Evolutionary conservation across 2,113 vertebrate species (phyloP), one percentile per base, ranked within the genome.

Genomic region (Anser brachyrhynchus): DNA sequence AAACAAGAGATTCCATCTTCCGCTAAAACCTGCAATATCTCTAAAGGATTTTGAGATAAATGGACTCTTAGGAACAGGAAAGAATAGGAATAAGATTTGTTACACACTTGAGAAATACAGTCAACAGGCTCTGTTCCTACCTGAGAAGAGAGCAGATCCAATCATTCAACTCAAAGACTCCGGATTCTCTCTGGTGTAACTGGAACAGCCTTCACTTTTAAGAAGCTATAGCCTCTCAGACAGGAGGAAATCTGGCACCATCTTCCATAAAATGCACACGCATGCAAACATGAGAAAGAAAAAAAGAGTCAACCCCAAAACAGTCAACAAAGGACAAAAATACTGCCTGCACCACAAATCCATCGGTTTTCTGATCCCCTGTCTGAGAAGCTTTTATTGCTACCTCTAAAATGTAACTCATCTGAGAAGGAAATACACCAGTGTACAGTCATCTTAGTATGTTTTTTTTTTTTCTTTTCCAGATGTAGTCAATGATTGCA

Each of bases 281-380:
- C 1, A 6, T 0, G 1, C 31, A 19, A 37, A 25, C 2, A 8
- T 15, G 25, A 51, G 73, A 54, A 41, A 8, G 12, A 7, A 4
- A 4, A 16, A 6, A 13, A 11, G 11, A 65, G 22, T 19, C 37
- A 59, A 49, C 21, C 20, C 28, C 43, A n/a, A 14, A 85, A 26
- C 10, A 59, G 54, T 37, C 28, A 74, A 22, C 4, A 31, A 54
- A 66, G 22, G 66, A 39, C 26, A 67, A 74, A 70, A 61, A 33
- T 31, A 15, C 13, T 52, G 62, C 13, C 58, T 54, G 12, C n/a
- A 31, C 31, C 33, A 71, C 67, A 71, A 69, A 59, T 37, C 39
- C 54, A 44, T 22, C 43, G 11, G 33, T 17, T 57, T 62, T 75
- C 20, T 28, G 17, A 35, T 13, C 31, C 12, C 33, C 25, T 73